phyloP scores from a whole-genome alignment of 2,113 vertebrate species.

The Romanogobio albipinnatus region DNA sequence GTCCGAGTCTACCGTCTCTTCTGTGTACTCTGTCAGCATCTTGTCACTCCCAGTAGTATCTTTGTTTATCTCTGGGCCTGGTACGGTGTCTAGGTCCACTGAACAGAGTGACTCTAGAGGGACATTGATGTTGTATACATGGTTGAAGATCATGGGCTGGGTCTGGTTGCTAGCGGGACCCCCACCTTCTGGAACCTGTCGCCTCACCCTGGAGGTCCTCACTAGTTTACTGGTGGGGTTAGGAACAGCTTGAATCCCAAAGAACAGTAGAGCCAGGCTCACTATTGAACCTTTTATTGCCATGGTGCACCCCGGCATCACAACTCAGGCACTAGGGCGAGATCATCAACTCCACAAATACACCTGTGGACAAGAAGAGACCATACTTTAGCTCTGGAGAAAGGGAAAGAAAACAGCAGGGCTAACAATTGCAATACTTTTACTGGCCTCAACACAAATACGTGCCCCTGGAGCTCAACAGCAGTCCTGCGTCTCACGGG shows the following conservation, averaged over 20 bases:
- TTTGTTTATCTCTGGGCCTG: slow-evolving; percentile 70
- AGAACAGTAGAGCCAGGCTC: slow-evolving; percentile 62
- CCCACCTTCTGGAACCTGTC: slow-evolving; percentile 70
- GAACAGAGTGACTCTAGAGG: slow-evolving; percentile 91
- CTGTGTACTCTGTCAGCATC: slow-evolving; percentile 79
- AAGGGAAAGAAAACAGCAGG: not conserved
- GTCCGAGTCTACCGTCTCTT: slow-evolving; percentile 88
- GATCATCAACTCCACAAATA: slow-evolving; percentile 46
- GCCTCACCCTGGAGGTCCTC: slow-evolving; percentile 73
- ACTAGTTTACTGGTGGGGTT: slow-evolving; percentile 70
- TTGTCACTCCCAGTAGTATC: slow-evolving; percentile 71
- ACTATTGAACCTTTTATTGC: slow-evolving; percentile 59
- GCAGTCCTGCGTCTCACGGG: no score
- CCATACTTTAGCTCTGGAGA: not conserved
- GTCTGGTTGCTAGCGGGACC: slow-evolving; percentile 77
- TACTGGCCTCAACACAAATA: no score
- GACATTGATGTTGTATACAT: slow-evolving; percentile 95
- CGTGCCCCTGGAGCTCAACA: no score
- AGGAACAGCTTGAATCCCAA: slow-evolving; percentile 59
- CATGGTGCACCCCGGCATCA: slow-evolving; percentile 59
- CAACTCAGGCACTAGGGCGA: slow-evolving; percentile 59
- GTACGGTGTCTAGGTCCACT: slow-evolving; percentile 79
- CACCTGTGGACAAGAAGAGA: slow-evolving; percentile 16
- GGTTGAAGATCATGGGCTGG: slow-evolving; percentile 91
- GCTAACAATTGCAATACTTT: not conserved